phyloP scores from a whole-genome alignment of 2,797 vertebrate genomes.

The Vipera latastei region DNA sequence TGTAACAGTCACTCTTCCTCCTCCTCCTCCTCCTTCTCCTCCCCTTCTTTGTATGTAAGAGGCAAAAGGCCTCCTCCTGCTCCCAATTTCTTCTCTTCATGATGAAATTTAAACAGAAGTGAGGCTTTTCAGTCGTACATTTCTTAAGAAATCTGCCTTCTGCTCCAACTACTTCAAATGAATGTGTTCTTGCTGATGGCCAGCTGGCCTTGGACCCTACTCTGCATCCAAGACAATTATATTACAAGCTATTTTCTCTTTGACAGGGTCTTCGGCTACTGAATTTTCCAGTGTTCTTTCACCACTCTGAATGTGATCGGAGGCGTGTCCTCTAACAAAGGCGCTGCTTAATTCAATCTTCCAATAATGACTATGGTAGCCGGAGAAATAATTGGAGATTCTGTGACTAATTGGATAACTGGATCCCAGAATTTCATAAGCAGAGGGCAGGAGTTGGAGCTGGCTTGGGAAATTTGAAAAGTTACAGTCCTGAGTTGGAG shows the following conservation, averaged over 20 bases:
- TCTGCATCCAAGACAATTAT: neutral
- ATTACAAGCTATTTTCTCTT: neutral
- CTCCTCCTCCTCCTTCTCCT: neutral
- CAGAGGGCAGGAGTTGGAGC: neutral
- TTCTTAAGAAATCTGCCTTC: neutral
- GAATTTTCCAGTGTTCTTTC: neutral
- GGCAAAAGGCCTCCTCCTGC: neutral
- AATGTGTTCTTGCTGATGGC: neutral
- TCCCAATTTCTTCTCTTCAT: neutral
- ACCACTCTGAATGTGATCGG: neutral
- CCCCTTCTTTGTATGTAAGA: neutral
- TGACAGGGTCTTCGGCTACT: neutral
- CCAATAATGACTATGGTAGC: neutral
- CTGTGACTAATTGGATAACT: neutral
- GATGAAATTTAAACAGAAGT: neutral
- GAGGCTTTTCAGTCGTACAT: neutral
- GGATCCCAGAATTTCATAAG: neutral
- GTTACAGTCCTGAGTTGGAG: neutral
- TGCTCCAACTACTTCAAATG: neutral
- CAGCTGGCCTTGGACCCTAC: neutral
- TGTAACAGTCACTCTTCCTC: neutral
- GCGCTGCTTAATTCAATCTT: neutral
- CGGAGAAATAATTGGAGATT: neutral
- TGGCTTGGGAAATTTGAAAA: neutral
- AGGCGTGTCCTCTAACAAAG: neutral